Base-by-base conservation (phyloP, 2,888 invertebrate species). In the Patella caerulea region DNA sequence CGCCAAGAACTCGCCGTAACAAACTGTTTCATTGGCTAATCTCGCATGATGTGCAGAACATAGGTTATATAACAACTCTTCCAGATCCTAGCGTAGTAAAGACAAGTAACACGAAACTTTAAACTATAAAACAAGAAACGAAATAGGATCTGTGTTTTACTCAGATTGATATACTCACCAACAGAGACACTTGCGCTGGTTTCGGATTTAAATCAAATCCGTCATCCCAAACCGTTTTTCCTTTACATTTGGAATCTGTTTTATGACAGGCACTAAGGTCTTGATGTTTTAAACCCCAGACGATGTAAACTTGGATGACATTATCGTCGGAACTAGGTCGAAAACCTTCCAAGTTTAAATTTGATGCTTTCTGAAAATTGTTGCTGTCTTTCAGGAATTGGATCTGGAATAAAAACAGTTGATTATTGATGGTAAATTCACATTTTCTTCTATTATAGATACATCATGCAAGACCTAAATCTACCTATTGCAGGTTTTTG, bases 101-200 rank as follows among this genome's bases (percentile, higher is more conserved):
- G 34, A 34, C 34, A 34, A 34, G 5, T 34, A 34, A 34, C 3
- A 34, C 34, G 34, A 34, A 34, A 34, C 0, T 34, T 34, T 34
- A 4, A 34, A 34, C 34, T 34, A 34, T 34, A 5, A 34, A 34
- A 34, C 3, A 34, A 5, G 34, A 7, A 34, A 34, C 34, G 34
- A 34, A 34, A 3, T 34, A 34, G 5, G 5, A 34, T 34, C 34
- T 34, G 34, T 34, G 34, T 34, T 34, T 34, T 0, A 34, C 3
- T 34, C 34, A 34, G 34, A 34, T 34, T 5, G 4, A 4, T 54
- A 1, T 0, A 65, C 80, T 73, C 81, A 90, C 90, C 85, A 86
- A 79, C n/a, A 90, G 80, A 3, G 86, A 87, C 11, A 76, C 52
- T 78, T 91, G 90, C 2, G 88, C 86, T 7, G 81, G 83, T 19